Conservation (phyloP, 2,113 vertebrate species). For the Bufo bufo region DNA sequence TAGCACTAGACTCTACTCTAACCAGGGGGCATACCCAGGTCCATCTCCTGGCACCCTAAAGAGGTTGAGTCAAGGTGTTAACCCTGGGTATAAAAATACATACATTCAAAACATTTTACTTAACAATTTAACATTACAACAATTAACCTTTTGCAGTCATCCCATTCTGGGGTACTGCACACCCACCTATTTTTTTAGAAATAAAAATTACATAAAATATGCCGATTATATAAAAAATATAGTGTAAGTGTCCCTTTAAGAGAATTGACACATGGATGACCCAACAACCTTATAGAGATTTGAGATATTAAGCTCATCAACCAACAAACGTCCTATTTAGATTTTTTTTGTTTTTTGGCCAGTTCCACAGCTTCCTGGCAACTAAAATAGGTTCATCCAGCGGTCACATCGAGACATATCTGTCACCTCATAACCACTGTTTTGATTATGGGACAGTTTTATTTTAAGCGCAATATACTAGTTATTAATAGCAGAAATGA, state of each 20-base stretch:
- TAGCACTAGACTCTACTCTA: too few species aligned
- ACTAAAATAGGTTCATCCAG: neutral
- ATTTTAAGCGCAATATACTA: neutral
- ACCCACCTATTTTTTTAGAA: too few species aligned
- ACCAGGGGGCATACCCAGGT: too few species aligned
- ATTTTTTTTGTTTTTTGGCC: neutral
- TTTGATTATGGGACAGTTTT: constrained; percentile 9
- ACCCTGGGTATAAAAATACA: too few species aligned
- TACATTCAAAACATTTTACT: too few species aligned
- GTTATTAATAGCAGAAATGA: neutral
- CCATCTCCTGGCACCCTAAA: too few species aligned
- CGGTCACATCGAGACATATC: constrained; percentile 36
- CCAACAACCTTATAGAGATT: neutral
- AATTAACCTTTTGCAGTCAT: too few species aligned
- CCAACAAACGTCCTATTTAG: neutral
- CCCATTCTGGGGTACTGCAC: too few species aligned
- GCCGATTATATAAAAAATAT: too few species aligned
- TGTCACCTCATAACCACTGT: constrained; percentile 47
- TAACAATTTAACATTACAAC: too few species aligned
- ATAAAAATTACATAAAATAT: too few species aligned
- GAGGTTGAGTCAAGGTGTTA: too few species aligned
- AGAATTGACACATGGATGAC: neutral
- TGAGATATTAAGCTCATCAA: neutral
- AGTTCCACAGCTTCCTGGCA: constrained; percentile 28
- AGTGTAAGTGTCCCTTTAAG: neutral